These are phyloP conservation scores for Tridacna gigas DNA, from an alignment of 2,888 invertebrate species.

Conservation along the genomic window DNA sequence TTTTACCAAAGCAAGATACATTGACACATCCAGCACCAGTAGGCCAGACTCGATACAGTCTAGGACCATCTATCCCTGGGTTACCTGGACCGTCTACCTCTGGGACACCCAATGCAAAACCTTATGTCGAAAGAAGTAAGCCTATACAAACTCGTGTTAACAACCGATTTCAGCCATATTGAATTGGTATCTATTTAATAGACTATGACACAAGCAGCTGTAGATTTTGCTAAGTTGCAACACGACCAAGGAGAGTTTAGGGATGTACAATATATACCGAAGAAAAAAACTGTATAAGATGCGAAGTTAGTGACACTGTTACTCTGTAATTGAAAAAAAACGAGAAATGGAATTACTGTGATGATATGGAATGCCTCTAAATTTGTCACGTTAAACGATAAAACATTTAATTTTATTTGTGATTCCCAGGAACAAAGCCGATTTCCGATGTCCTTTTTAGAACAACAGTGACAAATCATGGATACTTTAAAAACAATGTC, in stretches of 20 bases:
- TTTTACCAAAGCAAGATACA: no score
- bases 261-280: not conserved
- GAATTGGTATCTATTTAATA: not conserved
- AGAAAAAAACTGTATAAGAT: not conserved
- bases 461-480: not conserved
- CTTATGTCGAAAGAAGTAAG: no score
- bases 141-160: no score
- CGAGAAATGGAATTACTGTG: not conserved
- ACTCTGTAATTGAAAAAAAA: not conserved
- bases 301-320: not conserved
- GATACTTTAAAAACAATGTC: not conserved
- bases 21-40: not conserved
- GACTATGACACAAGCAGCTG: not conserved
- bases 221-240: not conserved
- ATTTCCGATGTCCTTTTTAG: not conserved
- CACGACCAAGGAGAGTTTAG: not conserved
- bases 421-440: not conserved
- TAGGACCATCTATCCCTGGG: no score
- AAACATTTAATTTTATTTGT: constrained; percentile 9
- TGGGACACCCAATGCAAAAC: not conserved
- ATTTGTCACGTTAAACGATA: not conserved
- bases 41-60: not conserved
- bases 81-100: not conserved
- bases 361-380: constrained; percentile 2
- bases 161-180: no score